A percentile compares a stretch with the other conserved stretches of the same genome.
Conservation (phyloP, 2,113 vertebrate species). For the Oryctolagus cuniculus region DNA sequence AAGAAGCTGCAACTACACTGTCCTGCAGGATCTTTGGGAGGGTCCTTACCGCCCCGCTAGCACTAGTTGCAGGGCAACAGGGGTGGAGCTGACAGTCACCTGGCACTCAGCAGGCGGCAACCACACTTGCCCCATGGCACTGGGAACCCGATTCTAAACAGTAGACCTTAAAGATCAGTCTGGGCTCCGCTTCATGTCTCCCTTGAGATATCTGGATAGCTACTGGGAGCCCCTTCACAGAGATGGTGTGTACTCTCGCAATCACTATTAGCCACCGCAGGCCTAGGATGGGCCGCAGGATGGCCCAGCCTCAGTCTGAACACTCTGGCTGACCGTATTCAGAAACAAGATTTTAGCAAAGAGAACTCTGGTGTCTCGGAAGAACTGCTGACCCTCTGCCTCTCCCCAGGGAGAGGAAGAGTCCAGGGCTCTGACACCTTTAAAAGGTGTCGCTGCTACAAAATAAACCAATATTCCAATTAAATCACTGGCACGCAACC, state of each 20-base stretch:
- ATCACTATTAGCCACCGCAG: not conserved
- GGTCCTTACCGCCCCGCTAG: not conserved
- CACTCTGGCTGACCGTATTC: not conserved
- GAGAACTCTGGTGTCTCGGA: constrained; percentile 22
- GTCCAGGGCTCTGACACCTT: not conserved
- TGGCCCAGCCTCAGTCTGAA: not conserved
- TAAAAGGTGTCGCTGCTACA: constrained; percentile 50
- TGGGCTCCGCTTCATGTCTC: constrained; percentile 2
- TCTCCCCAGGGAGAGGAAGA: not conserved
- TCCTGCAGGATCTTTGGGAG: not conserved
- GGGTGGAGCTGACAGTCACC: not conserved
- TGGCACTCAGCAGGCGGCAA: not conserved
- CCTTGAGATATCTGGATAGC: not conserved
- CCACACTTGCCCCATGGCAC: not conserved
- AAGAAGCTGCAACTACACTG: not conserved
- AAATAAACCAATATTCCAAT: constrained; percentile 70
- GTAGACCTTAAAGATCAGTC: constrained; percentile 28
- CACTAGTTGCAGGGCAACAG: not conserved
- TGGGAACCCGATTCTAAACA: not conserved
- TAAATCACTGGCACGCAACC: constrained; percentile 68
- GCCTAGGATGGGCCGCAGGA: not conserved
- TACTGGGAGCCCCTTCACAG: not conserved
- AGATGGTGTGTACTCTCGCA: not conserved
- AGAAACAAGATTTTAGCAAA: constrained; percentile 28
- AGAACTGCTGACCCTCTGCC: not conserved